These are phyloP conservation scores for Agrilus cyanescens DNA, from an alignment of 2,888 invertebrate genomes.

Conservation along the genomic window DNA sequence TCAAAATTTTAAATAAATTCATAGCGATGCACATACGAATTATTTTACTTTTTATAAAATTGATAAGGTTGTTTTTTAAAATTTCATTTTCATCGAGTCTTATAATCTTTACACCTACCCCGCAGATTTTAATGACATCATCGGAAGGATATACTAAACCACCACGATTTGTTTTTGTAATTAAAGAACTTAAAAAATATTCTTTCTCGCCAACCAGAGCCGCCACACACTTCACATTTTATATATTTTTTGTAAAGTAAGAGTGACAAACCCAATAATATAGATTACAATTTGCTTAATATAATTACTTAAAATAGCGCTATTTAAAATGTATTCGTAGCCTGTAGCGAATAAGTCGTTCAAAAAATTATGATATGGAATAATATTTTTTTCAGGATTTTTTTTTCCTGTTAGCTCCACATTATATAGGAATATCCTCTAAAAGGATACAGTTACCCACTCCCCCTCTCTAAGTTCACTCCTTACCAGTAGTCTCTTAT, in stretches of 20 bases:
- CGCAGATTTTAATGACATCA: slow-evolving; percentile 3
- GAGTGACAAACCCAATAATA: slow-evolving; percentile 11
- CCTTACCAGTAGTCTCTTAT: slow-evolving; percentile 16
- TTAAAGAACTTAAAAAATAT: slow-evolving; percentile 1
- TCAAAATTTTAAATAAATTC: too few relatives aligned
- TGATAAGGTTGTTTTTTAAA: too few relatives aligned
- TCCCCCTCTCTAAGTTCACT: slow-evolving; percentile 7
- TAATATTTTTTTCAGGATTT: background rate
- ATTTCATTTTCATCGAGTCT: too few relatives aligned
- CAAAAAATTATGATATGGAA: background rate
- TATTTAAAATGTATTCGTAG: too few relatives aligned
- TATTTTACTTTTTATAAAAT: too few relatives aligned
- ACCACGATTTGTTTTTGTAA: slow-evolving; percentile 1
- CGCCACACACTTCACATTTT: slow-evolving; percentile 9
- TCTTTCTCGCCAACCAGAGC: slow-evolving; percentile 1
- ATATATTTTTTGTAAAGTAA: slow-evolving; percentile 5
- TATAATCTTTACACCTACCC: too few relatives aligned
- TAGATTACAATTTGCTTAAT: slow-evolving; percentile 8
- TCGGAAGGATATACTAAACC: background rate
- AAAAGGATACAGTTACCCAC: slow-evolving; percentile 15
- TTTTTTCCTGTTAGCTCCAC: background rate
- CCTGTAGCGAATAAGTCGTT: background rate
- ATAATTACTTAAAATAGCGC: background rate
- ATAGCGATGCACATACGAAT: too few relatives aligned
- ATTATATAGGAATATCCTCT: slow-evolving; percentile 14